These are phyloP conservation scores for Hirundichthys speculiger DNA, from an alignment of 2,113 vertebrate genomes.

Conservation along the genomic window DNA sequence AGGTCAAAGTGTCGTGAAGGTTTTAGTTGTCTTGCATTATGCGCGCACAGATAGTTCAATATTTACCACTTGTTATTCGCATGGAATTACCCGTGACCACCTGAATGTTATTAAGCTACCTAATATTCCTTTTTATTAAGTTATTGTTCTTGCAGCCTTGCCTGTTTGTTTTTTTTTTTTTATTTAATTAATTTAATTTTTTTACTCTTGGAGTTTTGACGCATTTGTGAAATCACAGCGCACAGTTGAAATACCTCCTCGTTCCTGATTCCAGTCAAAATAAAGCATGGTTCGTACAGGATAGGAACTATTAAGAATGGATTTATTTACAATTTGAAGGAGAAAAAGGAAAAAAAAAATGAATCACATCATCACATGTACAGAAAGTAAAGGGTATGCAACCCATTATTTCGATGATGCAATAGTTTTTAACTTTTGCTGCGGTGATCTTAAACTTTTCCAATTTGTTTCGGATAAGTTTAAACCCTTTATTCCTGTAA, in stretches of 20 bases:
- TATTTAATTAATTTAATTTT: slow-evolving; percentile 7
- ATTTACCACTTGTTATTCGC: slow-evolving; percentile 53
- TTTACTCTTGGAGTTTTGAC: slow-evolving; percentile 35
- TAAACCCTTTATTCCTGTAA: slow-evolving; percentile 1
- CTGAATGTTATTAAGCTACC: slow-evolving; percentile 80
- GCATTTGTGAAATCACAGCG: slow-evolving; percentile 74
- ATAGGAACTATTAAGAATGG: neutral
- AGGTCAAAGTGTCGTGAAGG: slow-evolving; percentile 80
- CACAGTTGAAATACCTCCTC: slow-evolving; percentile 82
- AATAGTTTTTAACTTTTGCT: too few species aligned
- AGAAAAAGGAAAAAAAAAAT: too few species aligned
- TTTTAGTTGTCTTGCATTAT: slow-evolving; percentile 87
- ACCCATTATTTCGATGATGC: too few species aligned
- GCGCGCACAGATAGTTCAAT: slow-evolving; percentile 30
- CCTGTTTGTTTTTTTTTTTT: slow-evolving; percentile 51
- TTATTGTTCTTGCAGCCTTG: slow-evolving; percentile 61
- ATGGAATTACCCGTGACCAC: slow-evolving; percentile 72
- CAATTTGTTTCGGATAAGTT: neutral
- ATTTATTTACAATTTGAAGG: slow-evolving; percentile 4
- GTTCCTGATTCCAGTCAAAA: slow-evolving; percentile 52
- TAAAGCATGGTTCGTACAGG: slow-evolving; percentile 67
- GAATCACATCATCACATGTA: neutral
- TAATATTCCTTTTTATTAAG: slow-evolving; percentile 70
- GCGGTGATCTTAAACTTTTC: too few species aligned
- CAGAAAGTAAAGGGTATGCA: neutral